A percentile compares a stretch with the other conserved stretches of the same genome.
These are phyloP conservation scores for Loris lydekkerianus DNA, from an alignment of 2,797 vertebrate genomes.

Conservation along the genomic window DNA sequence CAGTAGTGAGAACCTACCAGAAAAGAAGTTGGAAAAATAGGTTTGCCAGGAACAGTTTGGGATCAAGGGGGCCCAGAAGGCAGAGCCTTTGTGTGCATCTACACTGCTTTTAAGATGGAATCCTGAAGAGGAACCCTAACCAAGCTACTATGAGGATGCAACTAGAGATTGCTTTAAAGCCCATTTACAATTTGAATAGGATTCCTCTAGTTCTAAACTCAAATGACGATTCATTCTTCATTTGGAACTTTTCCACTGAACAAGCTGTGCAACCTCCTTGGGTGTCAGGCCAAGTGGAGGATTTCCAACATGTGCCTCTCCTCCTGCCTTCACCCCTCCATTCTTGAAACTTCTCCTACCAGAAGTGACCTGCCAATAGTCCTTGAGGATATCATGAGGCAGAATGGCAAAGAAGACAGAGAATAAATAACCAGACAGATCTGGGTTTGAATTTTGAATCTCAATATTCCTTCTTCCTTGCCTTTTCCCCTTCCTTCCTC, in stretches of 20 bases:
- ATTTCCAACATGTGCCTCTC: neutral
- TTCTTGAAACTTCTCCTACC: neutral
- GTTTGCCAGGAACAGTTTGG: conserved; percentile 58
- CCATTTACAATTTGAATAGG: neutral
- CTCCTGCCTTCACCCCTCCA: neutral
- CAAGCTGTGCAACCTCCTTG: neutral
- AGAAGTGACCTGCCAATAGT: neutral
- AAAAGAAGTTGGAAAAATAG: conserved; percentile 58
- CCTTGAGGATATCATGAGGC: neutral
- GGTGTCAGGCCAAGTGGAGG: neutral
- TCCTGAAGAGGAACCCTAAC: neutral
- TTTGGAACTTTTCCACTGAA: conserved; percentile 28
- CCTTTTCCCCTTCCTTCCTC: neutral
- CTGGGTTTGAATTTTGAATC: neutral
- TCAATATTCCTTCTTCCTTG: neutral
- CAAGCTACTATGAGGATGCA: neutral
- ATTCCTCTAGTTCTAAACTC: neutral
- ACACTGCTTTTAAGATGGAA: neutral
- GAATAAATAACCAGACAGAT: neutral
- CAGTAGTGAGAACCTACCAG: conserved; percentile 81
- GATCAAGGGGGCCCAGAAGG: neutral
- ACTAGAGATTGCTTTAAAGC: neutral
- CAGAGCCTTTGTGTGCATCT: neutral
- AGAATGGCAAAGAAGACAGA: neutral
- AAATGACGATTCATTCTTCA: neutral